Evolutionary conservation across 2,113 vertebrate genomes (phyloP).

Genomic region (Neogale vison): DNA sequence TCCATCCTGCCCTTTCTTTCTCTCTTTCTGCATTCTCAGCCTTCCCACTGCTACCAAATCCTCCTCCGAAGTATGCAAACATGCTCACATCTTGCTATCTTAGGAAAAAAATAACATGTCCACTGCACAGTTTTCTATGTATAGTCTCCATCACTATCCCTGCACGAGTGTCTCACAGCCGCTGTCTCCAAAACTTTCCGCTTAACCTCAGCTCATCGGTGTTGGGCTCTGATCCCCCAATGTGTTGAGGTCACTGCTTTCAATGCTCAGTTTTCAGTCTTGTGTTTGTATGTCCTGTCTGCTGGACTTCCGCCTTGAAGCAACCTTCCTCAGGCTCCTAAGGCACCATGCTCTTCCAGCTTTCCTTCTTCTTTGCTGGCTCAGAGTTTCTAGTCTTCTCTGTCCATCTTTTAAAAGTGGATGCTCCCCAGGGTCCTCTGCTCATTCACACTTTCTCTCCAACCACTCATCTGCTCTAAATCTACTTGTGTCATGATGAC

Average conservation of each 20-base stretch:
- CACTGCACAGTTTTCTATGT: background rate
- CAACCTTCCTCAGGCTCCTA: background rate
- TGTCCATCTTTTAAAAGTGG: background rate
- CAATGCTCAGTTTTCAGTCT: background rate
- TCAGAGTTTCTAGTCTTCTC: background rate
- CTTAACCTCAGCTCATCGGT: background rate
- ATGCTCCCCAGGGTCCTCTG: background rate
- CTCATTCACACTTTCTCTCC: background rate
- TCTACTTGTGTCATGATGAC: background rate
- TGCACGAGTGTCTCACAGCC: background rate
- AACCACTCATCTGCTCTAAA: background rate
- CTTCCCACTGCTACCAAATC: background rate
- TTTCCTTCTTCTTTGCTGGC: background rate
- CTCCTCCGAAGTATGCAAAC: background rate
- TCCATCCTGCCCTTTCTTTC: background rate
- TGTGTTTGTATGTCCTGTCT: background rate
- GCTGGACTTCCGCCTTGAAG: background rate
- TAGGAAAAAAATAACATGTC: background rate
- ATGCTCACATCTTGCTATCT: background rate
- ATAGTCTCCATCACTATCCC: rapidly evolving
- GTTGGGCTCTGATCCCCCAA: background rate
- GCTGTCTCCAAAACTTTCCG: background rate
- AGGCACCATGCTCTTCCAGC: background rate
- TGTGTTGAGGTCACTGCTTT: background rate
- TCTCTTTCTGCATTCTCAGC: background rate